A percentile compares a stretch with the other conserved stretches of the same genome.
phyloP scores from a whole-genome alignment of 2,888 invertebrate genomes.

The Brachypalpus laphriformis region DNA sequence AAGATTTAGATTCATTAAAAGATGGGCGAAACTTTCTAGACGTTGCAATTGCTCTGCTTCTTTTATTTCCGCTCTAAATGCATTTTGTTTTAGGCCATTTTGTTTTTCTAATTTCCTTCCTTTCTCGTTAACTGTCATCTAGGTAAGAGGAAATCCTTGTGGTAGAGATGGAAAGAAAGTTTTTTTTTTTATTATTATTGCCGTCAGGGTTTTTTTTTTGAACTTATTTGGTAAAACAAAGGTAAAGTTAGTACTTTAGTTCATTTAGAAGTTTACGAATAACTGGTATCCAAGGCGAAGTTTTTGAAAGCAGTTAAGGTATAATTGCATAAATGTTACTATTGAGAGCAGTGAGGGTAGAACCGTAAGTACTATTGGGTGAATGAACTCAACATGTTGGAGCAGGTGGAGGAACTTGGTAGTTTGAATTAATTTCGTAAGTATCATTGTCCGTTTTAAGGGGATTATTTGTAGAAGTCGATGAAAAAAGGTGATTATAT shows the following conservation, averaged over 20 bases:
- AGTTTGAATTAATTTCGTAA: no score
- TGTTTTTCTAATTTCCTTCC: not conserved
- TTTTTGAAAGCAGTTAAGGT: not conserved
- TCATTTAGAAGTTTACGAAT: not conserved
- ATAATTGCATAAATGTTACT: not conserved
- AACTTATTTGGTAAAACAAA: not conserved
- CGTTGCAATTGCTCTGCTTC: slow-evolving; percentile 3
- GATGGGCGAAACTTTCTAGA: slow-evolving; percentile 37
- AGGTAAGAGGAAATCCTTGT: not conserved
- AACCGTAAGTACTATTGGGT: not conserved
- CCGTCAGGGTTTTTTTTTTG: not conserved
- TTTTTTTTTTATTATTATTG: slow-evolving; percentile 2
- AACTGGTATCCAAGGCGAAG: not conserved
- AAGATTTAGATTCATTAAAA: slow-evolving; percentile 47
- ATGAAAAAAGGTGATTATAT: no score
- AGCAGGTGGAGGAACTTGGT: no score
- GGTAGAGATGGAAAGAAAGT: not conserved
- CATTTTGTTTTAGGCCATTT: not conserved
- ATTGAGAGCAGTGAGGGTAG: not conserved
- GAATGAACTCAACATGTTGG: not conserved
- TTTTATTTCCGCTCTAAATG: slow-evolving; percentile 5
- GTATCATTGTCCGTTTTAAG: no score
- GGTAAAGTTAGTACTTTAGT: not conserved
- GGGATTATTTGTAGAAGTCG: no score
- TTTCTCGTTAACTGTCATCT: not conserved